Evolutionary conservation across 1,140 invertebrate species (phyloP).

Genomic region (Drosophila cardini): DNA sequence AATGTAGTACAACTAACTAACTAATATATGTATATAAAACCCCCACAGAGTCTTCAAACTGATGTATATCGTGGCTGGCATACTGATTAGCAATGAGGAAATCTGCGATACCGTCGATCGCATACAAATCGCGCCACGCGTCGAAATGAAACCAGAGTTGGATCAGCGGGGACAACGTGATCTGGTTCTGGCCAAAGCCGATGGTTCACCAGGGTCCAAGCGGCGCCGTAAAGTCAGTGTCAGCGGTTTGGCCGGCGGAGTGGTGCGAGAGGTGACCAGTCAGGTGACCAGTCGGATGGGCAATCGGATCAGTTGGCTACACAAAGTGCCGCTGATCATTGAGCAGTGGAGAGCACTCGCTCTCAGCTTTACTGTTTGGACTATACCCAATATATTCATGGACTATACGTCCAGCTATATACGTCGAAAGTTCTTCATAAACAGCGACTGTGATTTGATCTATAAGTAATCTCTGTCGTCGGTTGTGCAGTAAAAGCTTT

Average conservation of each 20-base stretch:
- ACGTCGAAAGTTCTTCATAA: constrained; percentile 71
- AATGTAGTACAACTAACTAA: not conserved
- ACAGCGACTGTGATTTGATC: constrained; percentile 83
- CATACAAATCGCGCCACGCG: constrained; percentile 82
- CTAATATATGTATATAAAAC: not conserved
- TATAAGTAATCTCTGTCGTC: constrained; percentile 60
- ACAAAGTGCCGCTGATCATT: constrained; percentile 56
- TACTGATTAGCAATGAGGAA: constrained; percentile 80
- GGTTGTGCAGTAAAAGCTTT: not conserved
- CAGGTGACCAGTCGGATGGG: constrained; percentile 61
- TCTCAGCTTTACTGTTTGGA: constrained; percentile 72
- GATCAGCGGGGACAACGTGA: constrained; percentile 23
- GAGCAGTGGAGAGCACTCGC: constrained; percentile 60
- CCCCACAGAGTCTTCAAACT: constrained; percentile 73
- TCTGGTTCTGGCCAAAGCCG: not conserved
- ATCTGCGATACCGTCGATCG: constrained; percentile 81
- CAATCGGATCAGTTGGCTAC: constrained; percentile 61
- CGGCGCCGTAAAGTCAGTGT: constrained; percentile 57
- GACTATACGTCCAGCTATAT: constrained; percentile 72
- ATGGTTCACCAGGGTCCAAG: constrained; percentile 14
- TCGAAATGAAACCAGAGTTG: constrained; percentile 66
- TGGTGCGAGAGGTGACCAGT: constrained; percentile 65
- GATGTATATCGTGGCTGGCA: constrained; percentile 82
- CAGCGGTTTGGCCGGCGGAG: constrained; percentile 52
- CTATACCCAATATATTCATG: constrained; percentile 74